Percentiles rank a stretch among this genome's conserved stretches.
These are phyloP conservation scores for Agrilus planipennis DNA, from an alignment of 1,140 invertebrate genomes.

Conservation along the genomic window DNA sequence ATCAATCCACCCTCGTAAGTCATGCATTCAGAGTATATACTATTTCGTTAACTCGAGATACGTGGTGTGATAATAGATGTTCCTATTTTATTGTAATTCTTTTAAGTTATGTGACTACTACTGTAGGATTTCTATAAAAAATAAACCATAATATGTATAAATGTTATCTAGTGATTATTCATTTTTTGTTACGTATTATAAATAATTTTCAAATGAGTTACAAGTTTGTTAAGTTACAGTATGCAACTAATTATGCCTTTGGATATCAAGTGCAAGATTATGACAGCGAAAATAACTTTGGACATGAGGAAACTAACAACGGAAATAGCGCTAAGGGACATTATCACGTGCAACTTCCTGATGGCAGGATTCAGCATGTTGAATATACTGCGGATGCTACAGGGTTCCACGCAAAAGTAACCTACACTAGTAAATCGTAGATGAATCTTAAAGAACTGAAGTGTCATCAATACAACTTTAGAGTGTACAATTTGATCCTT, in stretches of 20 bases:
- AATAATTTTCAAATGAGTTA: neutral
- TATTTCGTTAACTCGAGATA: conserved; percentile 2
- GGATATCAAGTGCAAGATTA: conserved; percentile 60
- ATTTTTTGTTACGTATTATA: conserved; percentile 1
- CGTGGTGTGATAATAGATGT: neutral
- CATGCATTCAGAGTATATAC: conserved; percentile 8
- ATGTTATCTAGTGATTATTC: neutral
- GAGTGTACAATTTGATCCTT: too few relatives aligned
- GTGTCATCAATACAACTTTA: too few relatives aligned
- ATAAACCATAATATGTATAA: neutral
- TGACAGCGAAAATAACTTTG: conserved; percentile 56
- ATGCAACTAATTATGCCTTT: conserved; percentile 61
- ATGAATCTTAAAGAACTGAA: too few relatives aligned
- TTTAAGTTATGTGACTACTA: neutral
- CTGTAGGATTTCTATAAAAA: neutral
- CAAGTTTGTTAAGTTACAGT: conserved; percentile 44
- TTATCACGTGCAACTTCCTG: conserved; percentile 66
- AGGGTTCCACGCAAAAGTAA: conserved; percentile 65
- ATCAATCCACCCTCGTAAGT: too few relatives aligned
- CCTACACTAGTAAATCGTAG: too few relatives aligned
- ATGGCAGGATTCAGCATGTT: conserved; percentile 64
- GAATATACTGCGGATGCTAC: conserved; percentile 60
- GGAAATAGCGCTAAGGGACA: conserved; percentile 54
- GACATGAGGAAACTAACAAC: conserved; percentile 52
- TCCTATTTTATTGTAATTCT: too few relatives aligned